Percentiles rank a stretch among this genome's conserved stretches.
Conservation (phyloP, 2,888 invertebrate genomes). For the Noctua janthina region DNA sequence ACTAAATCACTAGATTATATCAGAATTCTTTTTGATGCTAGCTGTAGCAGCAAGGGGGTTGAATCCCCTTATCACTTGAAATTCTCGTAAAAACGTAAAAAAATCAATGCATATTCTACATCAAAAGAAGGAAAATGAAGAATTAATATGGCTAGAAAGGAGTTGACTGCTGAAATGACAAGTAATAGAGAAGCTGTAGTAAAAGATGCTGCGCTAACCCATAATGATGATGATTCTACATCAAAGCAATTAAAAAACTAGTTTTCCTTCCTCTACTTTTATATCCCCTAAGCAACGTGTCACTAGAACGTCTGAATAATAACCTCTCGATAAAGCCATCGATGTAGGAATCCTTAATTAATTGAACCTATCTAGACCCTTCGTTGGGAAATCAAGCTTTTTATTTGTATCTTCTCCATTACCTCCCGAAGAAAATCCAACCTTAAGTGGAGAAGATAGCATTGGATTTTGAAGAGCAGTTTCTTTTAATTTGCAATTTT, state of each 20-base stretch:
- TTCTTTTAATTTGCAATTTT: slow-evolving; percentile 89
- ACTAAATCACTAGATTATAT: background rate
- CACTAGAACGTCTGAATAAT: slow-evolving; percentile 56
- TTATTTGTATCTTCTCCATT: slow-evolving; percentile 76
- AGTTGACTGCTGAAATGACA: background rate
- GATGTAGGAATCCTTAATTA: slow-evolving; percentile 84
- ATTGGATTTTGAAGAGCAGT: slow-evolving; percentile 53
- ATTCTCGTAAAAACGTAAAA: background rate
- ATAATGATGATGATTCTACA: background rate
- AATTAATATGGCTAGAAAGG: background rate
- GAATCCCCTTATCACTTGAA: background rate
- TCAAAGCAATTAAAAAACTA: slow-evolving; percentile 18
- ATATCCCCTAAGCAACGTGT: slow-evolving; percentile 17
- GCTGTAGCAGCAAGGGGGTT: background rate
- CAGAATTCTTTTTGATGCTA: background rate
- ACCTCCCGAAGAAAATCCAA: slow-evolving; percentile 54
- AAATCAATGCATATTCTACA: background rate
- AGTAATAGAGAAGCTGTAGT: background rate
- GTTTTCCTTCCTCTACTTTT: slow-evolving; percentile 1
- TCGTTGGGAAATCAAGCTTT: slow-evolving; percentile 82
- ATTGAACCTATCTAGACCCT: slow-evolving; percentile 84
- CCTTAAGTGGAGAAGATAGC: slow-evolving; percentile 56
- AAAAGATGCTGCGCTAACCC: background rate
- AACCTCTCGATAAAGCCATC: slow-evolving; percentile 76
- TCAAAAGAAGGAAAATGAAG: background rate